Base-by-base conservation (phyloP, 2,113 vertebrate species). In the Tetraodon nigroviridis region DNA sequence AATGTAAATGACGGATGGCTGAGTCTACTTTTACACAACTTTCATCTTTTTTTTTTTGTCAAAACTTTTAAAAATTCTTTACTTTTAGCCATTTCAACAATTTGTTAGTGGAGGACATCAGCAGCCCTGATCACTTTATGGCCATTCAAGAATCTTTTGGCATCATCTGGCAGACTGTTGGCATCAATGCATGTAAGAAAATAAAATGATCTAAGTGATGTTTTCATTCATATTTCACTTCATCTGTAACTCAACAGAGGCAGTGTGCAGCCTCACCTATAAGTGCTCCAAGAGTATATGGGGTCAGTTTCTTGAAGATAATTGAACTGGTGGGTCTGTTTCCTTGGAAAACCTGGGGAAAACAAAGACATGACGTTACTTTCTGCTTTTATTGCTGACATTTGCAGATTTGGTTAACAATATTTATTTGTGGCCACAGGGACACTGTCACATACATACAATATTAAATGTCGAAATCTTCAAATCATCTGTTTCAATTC, bases 311-410 rank as follows among this genome's bases (percentile, higher is more conserved):
- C 62, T 92, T 95, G 85, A 99, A 98, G 79, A 98, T 21, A 12
- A 99, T 94, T 0, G 96, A 99, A 78, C 92, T 99, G 47, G 94
- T 98, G 61, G 97, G 96, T 57, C 95, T 90, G 85, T 99, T 99
- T 86, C 97, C 96, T 87, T 96, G 93, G 84, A 99, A 99, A 55
- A 99, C 95, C 97, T 99, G 50, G 1, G 29, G 71, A 58, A 29
- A 65, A 74, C 22, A 82, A 37, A 75, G 21, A 83, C 15, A 52
- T 57, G 8, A 67, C 1, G 20, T 42, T 57, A 49, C 47, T 47
- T n/a, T 47, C 17, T 18, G 17, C 5, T 18, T 19, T 18, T 11
- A 7, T 18, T 7, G 21, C 11, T 20, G 1, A 7, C 5, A 2
- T 19, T 20, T 3, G 3, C 11, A 19, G 29, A 12, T 32, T 42